A percentile compares a stretch with the other conserved stretches of the same genome.
These are phyloP conservation scores for Coracias cyanogaster DNA, from an alignment of 2,797 vertebrate genomes.

Conservation along the genomic window DNA sequence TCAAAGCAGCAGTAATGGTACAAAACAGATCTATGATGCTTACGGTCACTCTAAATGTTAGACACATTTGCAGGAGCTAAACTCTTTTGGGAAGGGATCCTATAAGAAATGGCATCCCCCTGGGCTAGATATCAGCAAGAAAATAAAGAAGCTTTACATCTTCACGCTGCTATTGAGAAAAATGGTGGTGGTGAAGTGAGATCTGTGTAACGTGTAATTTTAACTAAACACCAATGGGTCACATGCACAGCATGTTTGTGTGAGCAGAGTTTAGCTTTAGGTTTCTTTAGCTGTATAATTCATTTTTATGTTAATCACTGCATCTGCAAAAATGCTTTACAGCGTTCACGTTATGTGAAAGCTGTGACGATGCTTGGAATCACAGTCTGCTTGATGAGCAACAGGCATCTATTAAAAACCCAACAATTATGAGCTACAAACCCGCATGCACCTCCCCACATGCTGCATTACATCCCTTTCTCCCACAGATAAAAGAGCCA, in stretches of 20 bases:
- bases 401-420: background rate
- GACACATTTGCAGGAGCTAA: background rate
- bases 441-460: background rate
- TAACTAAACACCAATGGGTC: background rate
- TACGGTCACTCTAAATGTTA: background rate
- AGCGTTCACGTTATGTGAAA: fast-evolving
- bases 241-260: fast-evolving
- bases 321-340: background rate
- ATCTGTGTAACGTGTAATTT: background rate
- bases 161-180: background rate
- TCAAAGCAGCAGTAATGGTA: background rate
- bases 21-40: background rate
- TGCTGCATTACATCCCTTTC: background rate
- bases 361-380: background rate
- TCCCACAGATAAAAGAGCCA: background rate
- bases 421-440: background rate
- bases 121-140: background rate
- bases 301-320: background rate
- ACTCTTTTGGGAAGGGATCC: background rate
- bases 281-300: background rate
- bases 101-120: background rate
- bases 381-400: background rate
- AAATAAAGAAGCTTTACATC: conserved; percentile 8
- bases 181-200: background rate
- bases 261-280: background rate